Evolutionary conservation across 2,113 vertebrate species (phyloP), one percentile per base, ranked within the genome.

Genomic region (Thymallus thymallus): DNA sequence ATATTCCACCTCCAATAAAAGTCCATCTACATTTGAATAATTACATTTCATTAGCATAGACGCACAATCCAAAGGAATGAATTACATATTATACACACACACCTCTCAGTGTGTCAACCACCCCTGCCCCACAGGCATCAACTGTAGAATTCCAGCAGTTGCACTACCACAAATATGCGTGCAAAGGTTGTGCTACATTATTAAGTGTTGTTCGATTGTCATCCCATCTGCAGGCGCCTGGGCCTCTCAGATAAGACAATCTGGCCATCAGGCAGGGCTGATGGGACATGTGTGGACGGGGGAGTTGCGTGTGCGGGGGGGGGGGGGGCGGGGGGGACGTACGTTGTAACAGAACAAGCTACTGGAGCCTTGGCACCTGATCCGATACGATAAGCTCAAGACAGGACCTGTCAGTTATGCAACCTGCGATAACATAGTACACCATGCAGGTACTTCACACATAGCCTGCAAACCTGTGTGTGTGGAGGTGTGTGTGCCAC

Each of bases 201-300:
- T 69, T 35, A 74, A 56, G 65, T 74, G 20, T 48, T 74, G 20
- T 48, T 26, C 56, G 72, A 69, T 86, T 86, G 84, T 88, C 86
- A 26, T n/a, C 67, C 63, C 23, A 91, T 89, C 90, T 46, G 76
- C 80, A 30, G 73, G 55, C 85, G 91, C 84, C 87, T 60, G 73
- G 80, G 76, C 79, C 41, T 22, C 68, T 41, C 41, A 64, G 91
- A 92, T 91, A 91, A 91, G 74, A 82, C 81, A 85, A 90, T 91
- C 87, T 72, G 9, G 46, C 63, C 4, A 88, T 90, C 86, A 68
- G 71, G 68, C 48, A 77, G 3, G 30, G 60, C 58, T 62, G 29
- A 55, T 30, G 22, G 62, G 41, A 62, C 14, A 71, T 68, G 41
- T 48, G 62, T 55, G 22, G 69, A 41, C 12, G 41, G 2, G 9